Conservation (phyloP, 1,140 invertebrate species). For the Drosophila equinoxialis region DNA sequence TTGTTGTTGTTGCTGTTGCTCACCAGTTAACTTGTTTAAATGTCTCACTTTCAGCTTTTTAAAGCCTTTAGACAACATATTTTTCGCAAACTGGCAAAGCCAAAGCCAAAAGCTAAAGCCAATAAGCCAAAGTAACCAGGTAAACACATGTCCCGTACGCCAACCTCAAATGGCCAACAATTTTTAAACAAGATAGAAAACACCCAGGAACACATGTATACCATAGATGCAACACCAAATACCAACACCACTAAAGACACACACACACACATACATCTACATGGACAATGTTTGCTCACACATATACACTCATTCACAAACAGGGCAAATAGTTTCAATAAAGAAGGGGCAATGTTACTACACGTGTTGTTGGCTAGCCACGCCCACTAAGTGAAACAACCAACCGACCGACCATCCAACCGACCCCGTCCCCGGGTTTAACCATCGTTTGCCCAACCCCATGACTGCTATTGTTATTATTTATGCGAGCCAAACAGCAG, state of each 20-base stretch:
- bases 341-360: constrained; percentile 62
- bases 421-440: too few species aligned
- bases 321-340: constrained; percentile 69
- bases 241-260: constrained; percentile 23
- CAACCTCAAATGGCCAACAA: constrained; percentile 55
- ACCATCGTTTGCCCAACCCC: constrained; percentile 23
- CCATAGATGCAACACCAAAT: constrained; percentile 48
- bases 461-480: constrained; percentile 69
- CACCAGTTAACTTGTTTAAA: constrained; percentile 2
- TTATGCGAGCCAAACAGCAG: constrained; percentile 80
- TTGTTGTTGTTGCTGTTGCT: background rate
- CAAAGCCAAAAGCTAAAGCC: constrained; percentile 47
- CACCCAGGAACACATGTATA: constrained; percentile 47
- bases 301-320: constrained; percentile 16
- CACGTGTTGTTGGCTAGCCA: constrained; percentile 66
- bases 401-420: constrained; percentile 1
- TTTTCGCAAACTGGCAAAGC: constrained; percentile 37
- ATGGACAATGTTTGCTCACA: background rate
- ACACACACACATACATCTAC: constrained; percentile 29
- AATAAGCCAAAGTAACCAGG: constrained; percentile 61
- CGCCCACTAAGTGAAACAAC: constrained; percentile 42
- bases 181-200: constrained; percentile 67
- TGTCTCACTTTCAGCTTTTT: background rate
- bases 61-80: constrained; percentile 4
- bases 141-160: constrained; percentile 58